Conservation (phyloP, 2,797 vertebrate species). For the Etheostoma nigrum region DNA sequence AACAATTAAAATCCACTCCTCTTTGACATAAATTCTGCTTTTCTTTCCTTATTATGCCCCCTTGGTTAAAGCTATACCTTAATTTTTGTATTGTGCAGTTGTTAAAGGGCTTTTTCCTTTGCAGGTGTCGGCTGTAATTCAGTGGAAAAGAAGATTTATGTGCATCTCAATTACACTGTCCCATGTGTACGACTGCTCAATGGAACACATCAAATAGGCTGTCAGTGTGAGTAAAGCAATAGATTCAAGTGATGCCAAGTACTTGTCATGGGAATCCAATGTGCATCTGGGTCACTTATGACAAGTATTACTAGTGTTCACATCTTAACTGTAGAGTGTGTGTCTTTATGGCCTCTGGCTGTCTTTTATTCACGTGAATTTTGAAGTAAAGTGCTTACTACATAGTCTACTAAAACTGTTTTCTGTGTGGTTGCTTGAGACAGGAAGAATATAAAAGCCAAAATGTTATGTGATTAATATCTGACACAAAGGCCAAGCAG, state of each 20-base stretch:
- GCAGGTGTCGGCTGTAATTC: conserved; percentile 85
- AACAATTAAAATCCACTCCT: not conserved
- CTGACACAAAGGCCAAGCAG: not conserved
- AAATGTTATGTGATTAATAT: not conserved
- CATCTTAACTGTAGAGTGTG: not conserved
- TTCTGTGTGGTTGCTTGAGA: conserved; percentile 9
- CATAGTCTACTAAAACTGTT: not conserved
- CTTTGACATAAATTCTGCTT: not conserved
- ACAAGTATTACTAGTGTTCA: not conserved
- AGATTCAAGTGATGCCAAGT: not conserved
- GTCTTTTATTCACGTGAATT: not conserved
- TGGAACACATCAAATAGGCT: conserved; percentile 96
- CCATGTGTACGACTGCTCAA: conserved; percentile 95
- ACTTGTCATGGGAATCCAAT: not conserved
- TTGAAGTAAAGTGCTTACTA: not conserved
- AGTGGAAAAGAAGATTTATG: conserved; percentile 95
- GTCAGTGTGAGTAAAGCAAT: conserved; percentile 91
- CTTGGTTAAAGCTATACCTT: not conserved
- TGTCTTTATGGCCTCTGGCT: not conserved
- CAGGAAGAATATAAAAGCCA: not conserved
- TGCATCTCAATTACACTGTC: conserved; percentile 89
- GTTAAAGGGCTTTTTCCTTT: conserved; percentile 12
- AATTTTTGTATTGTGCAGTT: not conserved
- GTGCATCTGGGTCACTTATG: not conserved
- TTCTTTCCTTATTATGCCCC: not conserved